Conservation (phyloP, 2,888 invertebrate genomes). For the Coleophora deauratella region DNA sequence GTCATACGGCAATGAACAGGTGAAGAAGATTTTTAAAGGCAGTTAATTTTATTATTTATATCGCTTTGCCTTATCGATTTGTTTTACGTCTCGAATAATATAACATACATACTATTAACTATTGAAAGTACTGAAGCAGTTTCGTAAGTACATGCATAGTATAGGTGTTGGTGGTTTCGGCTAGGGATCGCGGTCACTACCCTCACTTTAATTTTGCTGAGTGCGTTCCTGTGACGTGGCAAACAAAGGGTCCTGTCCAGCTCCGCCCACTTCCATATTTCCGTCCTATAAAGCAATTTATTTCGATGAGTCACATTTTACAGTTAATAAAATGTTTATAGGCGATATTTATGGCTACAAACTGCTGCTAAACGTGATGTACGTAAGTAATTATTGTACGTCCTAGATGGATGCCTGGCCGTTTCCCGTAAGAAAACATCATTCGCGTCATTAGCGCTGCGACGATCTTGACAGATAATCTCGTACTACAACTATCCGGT, state of each 20-base stretch:
- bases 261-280: slow-evolving; percentile 54
- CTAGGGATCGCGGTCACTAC: slow-evolving; percentile 37
- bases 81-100: too few species aligned
- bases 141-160: too few species aligned
- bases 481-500: slow-evolving; percentile 29
- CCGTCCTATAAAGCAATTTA: slow-evolving; percentile 54
- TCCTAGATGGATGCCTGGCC: slow-evolving; percentile 29
- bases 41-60: too few species aligned
- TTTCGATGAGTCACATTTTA: slow-evolving; percentile 53
- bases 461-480: slow-evolving; percentile 39
- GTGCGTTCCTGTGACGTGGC: slow-evolving; percentile 59
- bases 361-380: slow-evolving; percentile 23
- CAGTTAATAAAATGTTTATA: slow-evolving; percentile 38
- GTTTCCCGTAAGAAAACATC: slow-evolving; percentile 35
- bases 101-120: too few species aligned
- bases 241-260: slow-evolving; percentile 63
- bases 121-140: too few species aligned
- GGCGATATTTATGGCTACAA: neutral
- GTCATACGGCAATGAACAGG: slow-evolving; percentile 41
- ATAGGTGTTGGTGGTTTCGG: slow-evolving; percentile 13
- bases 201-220: slow-evolving; percentile 63
- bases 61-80: too few species aligned
- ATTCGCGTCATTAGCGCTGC: slow-evolving; percentile 42
- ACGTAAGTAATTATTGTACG: slow-evolving; percentile 30
- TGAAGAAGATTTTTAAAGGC: slow-evolving; percentile 27